Evolutionary conservation across 2,888 invertebrate genomes (phyloP), one percentile per base, ranked within the genome.

Genomic region (Orthosia gothica): DNA sequence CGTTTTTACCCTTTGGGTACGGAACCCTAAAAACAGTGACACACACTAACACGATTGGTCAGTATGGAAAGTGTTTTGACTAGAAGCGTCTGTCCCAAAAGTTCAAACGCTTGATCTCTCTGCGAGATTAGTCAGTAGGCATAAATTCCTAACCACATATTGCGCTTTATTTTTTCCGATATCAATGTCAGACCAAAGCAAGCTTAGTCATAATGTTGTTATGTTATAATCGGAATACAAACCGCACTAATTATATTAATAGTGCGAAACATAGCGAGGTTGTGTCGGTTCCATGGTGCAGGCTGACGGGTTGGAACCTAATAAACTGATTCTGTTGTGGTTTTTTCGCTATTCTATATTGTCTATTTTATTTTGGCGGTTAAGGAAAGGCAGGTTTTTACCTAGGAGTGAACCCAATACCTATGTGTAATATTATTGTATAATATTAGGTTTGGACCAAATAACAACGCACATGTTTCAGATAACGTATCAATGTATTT

Each of bases 171-270:
- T 76, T 74, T 67, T 55, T 11, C 47, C 9, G 59, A 57, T 68
- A 68, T 65, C 55, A 71, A 76, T 63, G 49, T 59, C 54, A 55
- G 40, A 23, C 13, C 52, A 67, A 52, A 54, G 54, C 50, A 16
- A 58, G 74, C 45, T 82, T 79, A 81, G 67, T 79, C 79, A 74
- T 82, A 61, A 57, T 65, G 54, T 68, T 68, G 32, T 71, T 68
- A 65, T 59, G 85, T 84, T 69, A 58, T 82, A 66, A 69, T 82
- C 13, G 20, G 26, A 59, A 49, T 50, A 55, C 62, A 68, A 79
- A 79, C 79, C 83, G 61, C 83, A 79, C 75, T 79, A 82, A 81
- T 82, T 82, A 74, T 55, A 82, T 78, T 67, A 74, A 74, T 70
- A 67, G 74, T 74, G 82, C 50, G 50, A 70, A 70, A 78, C 74